Evolutionary conservation across 1,140 invertebrate species (phyloP).

Genomic region (Phortica variegata): DNA sequence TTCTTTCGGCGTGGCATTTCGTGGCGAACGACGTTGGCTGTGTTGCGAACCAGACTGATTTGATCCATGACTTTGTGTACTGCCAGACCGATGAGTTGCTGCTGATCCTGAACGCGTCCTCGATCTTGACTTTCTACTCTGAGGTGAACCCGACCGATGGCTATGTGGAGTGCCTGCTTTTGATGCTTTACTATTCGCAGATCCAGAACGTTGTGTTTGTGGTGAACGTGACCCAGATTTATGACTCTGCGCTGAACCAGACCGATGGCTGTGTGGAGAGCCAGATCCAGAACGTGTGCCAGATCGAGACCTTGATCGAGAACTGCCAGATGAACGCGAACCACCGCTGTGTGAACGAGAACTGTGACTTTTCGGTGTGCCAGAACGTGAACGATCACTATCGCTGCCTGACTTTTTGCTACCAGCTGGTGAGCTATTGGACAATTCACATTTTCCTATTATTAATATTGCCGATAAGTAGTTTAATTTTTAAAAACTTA

Average conservation of each 20-base stretch:
- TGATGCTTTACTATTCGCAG: slow-evolving; percentile 7
- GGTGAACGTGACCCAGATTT: slow-evolving; percentile 29
- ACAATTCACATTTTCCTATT: background rate
- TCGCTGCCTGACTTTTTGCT: slow-evolving; percentile 27
- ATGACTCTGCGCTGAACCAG: slow-evolving; percentile 11
- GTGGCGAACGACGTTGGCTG: slow-evolving; percentile 5
- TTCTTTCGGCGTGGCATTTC: slow-evolving; percentile 5
- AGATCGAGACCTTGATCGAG: slow-evolving; percentile 16
- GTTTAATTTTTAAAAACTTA: slow-evolving; percentile 46
- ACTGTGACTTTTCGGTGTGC: slow-evolving; percentile 5
- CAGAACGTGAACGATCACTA: slow-evolving; percentile 35
- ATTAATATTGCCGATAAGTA: slow-evolving; percentile 15
- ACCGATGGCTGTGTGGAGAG: slow-evolving; percentile 14
- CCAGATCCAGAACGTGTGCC: slow-evolving; percentile 20
- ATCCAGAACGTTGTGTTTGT: slow-evolving; percentile 19
- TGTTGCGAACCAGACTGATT: slow-evolving; percentile 17
- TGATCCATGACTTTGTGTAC: slow-evolving; percentile 12
- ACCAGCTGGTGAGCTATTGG: slow-evolving; percentile 45
- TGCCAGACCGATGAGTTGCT: slow-evolving; percentile 15
- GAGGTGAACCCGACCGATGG: slow-evolving; percentile 12
- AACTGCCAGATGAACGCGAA: slow-evolving; percentile 12
- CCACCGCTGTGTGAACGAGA: slow-evolving; percentile 18
- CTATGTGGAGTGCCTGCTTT: slow-evolving; percentile 18
- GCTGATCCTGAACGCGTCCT: slow-evolving; percentile 17
- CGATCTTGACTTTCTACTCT: slow-evolving; percentile 8